Evolutionary conservation across 2,113 vertebrate genomes (phyloP), one percentile per base, ranked within the genome.

Genomic region (Chaetops frenatus): DNA sequence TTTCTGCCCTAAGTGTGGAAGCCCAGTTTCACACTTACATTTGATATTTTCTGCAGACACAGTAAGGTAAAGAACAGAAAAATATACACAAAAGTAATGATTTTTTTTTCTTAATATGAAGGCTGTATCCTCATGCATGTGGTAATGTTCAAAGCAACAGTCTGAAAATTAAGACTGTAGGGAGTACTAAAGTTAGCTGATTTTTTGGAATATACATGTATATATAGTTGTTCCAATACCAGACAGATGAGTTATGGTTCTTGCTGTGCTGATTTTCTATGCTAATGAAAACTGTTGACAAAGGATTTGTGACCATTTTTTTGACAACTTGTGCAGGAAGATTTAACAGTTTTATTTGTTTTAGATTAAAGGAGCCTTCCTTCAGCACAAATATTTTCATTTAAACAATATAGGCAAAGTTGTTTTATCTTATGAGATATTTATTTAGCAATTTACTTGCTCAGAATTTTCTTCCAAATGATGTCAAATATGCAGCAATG

Each of bases 271-370:
- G 81, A 78, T 36, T 88, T 95, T 90, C 60, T 90, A 60, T 57
- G 48, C 24, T 71, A 92, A 93, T 40, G n/a, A 81, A 94, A 95
- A 54, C 61, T 67, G 31, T 82, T 91, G 81, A 77, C 47, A 87
- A 85, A 82, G 50, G 35, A 65, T 81, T 89, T 87, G 35, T 85
- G 11, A n/a, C 38, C 4, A 6, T 0, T 58, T 88, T 79, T 83
- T 29, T 83, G 92, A 71, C 42, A 93, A 86, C 31, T 47, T 35
- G 40, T 74, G 27, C 22, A 54, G 66, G 65, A 95, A 74, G 80
- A 87, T 93, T 90, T 94, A 95, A 77, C 54, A 81, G 42, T n/a
- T 95, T 78, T 95, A 79, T 95, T 91, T 95, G 64, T 64, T 96
- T 95, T 61, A 91, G 60, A 82, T 94, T 93, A 90, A 94, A 94